Conservation (phyloP, 2,797 vertebrate species). For the Echeneis naucrates region DNA sequence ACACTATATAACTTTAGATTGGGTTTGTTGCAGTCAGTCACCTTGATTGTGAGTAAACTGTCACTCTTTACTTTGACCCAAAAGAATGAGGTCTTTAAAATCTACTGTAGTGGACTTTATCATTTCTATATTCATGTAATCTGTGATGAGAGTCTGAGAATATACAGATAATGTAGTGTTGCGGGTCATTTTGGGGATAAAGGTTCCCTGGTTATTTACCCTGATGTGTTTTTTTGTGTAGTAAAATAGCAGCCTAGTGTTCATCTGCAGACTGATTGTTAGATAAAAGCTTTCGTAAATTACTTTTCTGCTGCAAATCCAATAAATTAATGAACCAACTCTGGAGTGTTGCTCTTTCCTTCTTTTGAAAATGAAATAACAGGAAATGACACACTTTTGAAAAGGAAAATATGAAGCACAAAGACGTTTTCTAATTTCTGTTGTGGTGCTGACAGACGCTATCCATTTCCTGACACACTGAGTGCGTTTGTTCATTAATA, state of each 20-base stretch:
- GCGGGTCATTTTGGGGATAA: background rate
- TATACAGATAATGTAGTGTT: background rate
- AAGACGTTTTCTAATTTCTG: background rate
- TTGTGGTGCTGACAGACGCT: too few species aligned
- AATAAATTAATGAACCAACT: slow-evolving; percentile 14
- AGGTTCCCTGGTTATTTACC: background rate
- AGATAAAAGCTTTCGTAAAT: background rate
- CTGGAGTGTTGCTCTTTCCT: background rate
- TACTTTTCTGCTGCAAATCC: slow-evolving; percentile 22
- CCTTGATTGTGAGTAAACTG: background rate
- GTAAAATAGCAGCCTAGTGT: rapidly evolving
- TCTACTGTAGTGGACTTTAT: background rate
- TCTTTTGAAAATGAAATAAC: background rate
- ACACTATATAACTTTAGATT: background rate
- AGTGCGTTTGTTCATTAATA: too few species aligned
- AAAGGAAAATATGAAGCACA: background rate
- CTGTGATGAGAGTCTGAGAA: slow-evolving; percentile 2
- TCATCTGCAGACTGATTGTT: background rate
- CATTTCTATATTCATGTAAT: slow-evolving; percentile 7
- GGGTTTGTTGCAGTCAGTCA: background rate
- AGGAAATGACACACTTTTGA: background rate
- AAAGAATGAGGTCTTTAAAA: background rate
- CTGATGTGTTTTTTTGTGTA: background rate
- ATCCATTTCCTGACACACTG: too few species aligned
- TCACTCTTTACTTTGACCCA: background rate